Conservation (phyloP, 2,797 vertebrate species). For the Falco naumanni region DNA sequence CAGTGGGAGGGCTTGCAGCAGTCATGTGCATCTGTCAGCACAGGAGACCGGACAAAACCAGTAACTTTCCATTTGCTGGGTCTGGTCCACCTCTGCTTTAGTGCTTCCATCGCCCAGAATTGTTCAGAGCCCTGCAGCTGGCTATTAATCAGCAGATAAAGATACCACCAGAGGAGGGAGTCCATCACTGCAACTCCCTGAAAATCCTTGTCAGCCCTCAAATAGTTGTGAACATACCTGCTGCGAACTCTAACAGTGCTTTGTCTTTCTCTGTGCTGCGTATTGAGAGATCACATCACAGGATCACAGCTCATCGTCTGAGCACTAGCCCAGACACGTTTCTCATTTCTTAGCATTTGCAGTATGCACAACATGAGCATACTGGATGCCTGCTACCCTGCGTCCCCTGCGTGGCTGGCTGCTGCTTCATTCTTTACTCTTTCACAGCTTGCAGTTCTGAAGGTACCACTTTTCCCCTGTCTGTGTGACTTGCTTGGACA, state of each 20-base stretch:
- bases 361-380: rapidly evolving
- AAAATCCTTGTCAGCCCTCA: neutral
- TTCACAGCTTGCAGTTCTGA: neutral
- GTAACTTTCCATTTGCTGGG: neutral
- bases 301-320: neutral
- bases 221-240: rapidly evolving
- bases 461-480: neutral
- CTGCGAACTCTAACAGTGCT: neutral
- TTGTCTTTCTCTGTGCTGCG: neutral
- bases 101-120: neutral
- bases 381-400: neutral
- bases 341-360: neutral
- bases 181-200: neutral
- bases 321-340: neutral
- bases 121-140: neutral
- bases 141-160: neutral
- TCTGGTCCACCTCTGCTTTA: neutral
- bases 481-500: neutral
- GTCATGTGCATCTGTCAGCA: rapidly evolving
- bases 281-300: neutral
- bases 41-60: neutral
- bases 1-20: neutral
- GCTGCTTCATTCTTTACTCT: neutral
- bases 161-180: constrained; percentile 43
- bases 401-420: neutral